These are phyloP conservation scores for Nesometra sesokonis DNA, from an alignment of 35 echinoderm and acorn worm species.

Conservation along the genomic window DNA sequence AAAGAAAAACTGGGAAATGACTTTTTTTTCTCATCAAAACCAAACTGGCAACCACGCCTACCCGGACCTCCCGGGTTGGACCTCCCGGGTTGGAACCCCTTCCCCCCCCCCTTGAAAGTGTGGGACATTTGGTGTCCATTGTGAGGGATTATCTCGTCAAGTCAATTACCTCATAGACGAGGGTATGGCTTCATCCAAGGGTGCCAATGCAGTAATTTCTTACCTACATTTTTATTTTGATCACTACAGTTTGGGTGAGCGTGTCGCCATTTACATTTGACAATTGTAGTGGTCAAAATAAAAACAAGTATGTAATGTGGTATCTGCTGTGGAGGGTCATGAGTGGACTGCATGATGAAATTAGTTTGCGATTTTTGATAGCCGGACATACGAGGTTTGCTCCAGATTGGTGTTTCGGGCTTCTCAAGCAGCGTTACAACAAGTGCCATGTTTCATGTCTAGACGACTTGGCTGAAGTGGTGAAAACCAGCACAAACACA, in stretches of 20 bases:
- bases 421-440: slow-evolving; percentile 30
- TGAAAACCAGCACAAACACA: neutral
- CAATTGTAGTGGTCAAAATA: slow-evolving; percentile 61
- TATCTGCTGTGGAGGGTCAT: slow-evolving; percentile 34
- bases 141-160: slow-evolving; percentile 43
- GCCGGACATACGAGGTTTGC: slow-evolving; percentile 51
- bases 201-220: neutral
- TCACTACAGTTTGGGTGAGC: slow-evolving; percentile 39
- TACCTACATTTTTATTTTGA: slow-evolving; percentile 37
- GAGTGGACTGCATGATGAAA: neutral
- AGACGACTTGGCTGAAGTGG: slow-evolving; percentile 19
- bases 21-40: too few species aligned
- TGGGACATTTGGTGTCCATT: slow-evolving; percentile 32
- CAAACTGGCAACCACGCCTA: too few species aligned
- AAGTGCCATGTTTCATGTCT: slow-evolving; percentile 26
- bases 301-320: slow-evolving; percentile 55
- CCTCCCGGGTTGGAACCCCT: too few species aligned
- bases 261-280: slow-evolving; percentile 8
- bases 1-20: too few species aligned
- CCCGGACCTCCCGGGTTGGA: too few species aligned
- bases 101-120: too few species aligned
- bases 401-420: slow-evolving; percentile 44
- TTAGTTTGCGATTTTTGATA: slow-evolving; percentile 20
- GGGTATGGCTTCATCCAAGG: slow-evolving; percentile 12
- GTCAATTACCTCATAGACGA: slow-evolving; percentile 42